A percentile compares a stretch with the other conserved stretches of the same genome.
Conservation (phyloP, 2,797 vertebrate species). For the Pterois miles region DNA sequence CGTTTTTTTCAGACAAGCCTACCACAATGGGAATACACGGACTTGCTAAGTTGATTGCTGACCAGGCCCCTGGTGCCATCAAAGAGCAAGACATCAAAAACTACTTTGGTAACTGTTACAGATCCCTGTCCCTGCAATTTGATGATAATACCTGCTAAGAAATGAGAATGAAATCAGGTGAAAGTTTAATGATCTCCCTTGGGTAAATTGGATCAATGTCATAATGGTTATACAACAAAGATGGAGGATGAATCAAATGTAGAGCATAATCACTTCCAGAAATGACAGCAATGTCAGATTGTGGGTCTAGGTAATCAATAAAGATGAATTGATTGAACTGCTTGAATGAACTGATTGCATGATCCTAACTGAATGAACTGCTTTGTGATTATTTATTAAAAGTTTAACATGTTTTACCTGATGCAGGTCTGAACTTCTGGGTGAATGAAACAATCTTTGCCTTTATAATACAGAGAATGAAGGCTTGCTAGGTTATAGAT, state of each 20-base stretch:
- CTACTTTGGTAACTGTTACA: slow-evolving; percentile 86
- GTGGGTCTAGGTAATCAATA: neutral
- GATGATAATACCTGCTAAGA: neutral
- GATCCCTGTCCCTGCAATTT: neutral
- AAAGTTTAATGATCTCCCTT: neutral
- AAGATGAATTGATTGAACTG: neutral
- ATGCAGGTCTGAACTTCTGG: neutral
- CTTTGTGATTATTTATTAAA: neutral
- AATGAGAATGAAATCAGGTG: neutral
- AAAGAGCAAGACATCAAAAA: slow-evolving; percentile 95
- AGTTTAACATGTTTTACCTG: neutral
- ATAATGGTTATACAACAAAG: neutral
- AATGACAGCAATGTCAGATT: neutral
- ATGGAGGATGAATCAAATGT: neutral
- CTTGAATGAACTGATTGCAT: no score
- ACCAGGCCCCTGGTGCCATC: slow-evolving; percentile 91
- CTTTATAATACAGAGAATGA: neutral
- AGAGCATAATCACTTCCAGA: neutral
- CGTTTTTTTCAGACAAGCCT: slow-evolving; percentile 12
- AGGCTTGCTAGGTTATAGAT: neutral
- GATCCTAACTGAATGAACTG: no score
- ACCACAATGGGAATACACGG: slow-evolving; percentile 95
- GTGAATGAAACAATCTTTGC: neutral
- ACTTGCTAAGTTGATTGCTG: slow-evolving; percentile 93
- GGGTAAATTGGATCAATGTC: neutral